Percentiles rank a stretch among this genome's conserved stretches.
These are phyloP conservation scores for Platyscapa corneri DNA, from an alignment of 1,140 invertebrate species.

Conservation along the genomic window DNA sequence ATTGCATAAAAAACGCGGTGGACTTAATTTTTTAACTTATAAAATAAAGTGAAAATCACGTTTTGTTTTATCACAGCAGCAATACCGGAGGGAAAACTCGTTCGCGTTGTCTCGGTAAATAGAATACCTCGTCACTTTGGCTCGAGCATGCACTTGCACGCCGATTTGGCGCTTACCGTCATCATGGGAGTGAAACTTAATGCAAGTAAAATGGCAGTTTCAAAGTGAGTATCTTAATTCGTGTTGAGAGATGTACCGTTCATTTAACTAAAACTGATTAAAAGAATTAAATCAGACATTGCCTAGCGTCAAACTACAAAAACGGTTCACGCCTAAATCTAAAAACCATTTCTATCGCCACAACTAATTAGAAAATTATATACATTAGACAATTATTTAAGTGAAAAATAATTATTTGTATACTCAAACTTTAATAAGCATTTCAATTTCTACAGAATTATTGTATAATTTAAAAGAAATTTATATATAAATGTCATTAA, in stretches of 20 bases:
- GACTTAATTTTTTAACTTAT: neutral
- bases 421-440: too few species aligned
- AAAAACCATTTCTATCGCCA: too few species aligned
- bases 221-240: conserved; percentile 25
- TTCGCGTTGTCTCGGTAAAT: conserved; percentile 25
- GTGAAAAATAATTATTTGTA: too few species aligned
- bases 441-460: too few species aligned
- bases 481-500: too few species aligned
- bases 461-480: too few species aligned
- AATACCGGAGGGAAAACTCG: neutral
- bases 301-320: too few species aligned
- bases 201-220: conserved; percentile 4
- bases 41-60: neutral
- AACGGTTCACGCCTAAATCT: too few species aligned
- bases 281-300: neutral
- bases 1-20: too few species aligned
- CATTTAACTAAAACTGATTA: neutral
- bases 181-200: neutral
- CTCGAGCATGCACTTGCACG: conserved; percentile 10
- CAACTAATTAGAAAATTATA: too few species aligned
- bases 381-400: too few species aligned
- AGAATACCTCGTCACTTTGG: conserved; percentile 18
- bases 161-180: neutral
- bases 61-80: neutral
- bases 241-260: neutral